Evolutionary conservation across 2,888 invertebrate species (phyloP), one percentile per base, ranked within the genome.

Genomic region (Lasioglossum morio): DNA sequence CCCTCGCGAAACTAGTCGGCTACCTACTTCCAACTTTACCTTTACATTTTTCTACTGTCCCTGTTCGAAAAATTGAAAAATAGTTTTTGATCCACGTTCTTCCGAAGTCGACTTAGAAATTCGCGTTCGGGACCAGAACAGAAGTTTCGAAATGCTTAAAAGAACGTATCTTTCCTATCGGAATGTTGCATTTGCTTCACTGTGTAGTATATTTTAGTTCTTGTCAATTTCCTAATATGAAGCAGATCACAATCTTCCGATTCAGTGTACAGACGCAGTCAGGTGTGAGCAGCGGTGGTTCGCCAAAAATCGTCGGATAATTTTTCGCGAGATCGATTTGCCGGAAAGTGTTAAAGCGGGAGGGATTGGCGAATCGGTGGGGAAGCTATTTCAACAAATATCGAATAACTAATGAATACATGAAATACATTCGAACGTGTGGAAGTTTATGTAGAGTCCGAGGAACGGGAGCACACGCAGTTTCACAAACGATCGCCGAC

Each of bases 401-500:
- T n/a, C 40, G 40, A 70, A 70, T 40, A 40, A 70, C 37, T 40
- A 70, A 70, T 40, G 70, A 40, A 70, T n/a, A 40, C 37, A 40
- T 37, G 40, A n/a, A 70, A 37, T 40, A 70, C 70, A 37, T 37
- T n/a, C 14, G 40, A 40, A 40, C 70, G 40, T 70, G 40, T 70
- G 37, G 37, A 70, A 70, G 70, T 70, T 69, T 70, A 70, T 70
- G 40, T 37, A 70, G 70, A 40, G 70, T 40, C n/a, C 12, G 14
- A n/a, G 12, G 12, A 69, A 8, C 23, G 37, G 34, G 34, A 23
- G 69, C 27, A 16, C 34, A 60, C 30, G n/a, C 23, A 12, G 46
- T 27, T 57, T 63, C 48, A 66, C 43, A 53, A 53, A 37, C 82
- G 30, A 83, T 76, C 57, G 57, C 16, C 57, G 10, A 23, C 72